A percentile compares a stretch with the other conserved stretches of the same genome.
Conservation (phyloP, 2,113 vertebrate genomes). For the Mugil cephalus region DNA sequence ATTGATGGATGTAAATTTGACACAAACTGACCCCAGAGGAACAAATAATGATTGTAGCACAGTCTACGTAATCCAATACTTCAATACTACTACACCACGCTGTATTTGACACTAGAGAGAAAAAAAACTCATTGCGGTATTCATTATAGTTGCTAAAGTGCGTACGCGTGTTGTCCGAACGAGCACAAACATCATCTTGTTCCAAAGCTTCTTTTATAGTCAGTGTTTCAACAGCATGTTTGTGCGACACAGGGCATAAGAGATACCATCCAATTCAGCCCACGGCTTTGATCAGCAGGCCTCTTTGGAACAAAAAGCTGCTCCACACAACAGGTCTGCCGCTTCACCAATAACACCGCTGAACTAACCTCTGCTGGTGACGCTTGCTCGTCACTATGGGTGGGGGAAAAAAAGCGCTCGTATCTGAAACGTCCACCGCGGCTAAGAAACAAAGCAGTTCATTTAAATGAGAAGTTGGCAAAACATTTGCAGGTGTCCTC, state of each 20-base stretch:
- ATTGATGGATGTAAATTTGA: no score
- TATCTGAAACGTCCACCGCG: no score
- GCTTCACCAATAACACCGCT: not conserved
- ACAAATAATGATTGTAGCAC: no score
- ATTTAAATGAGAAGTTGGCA: no score
- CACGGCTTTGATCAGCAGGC: slow-evolving; percentile 25
- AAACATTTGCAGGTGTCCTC: no score
- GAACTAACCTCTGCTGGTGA: slow-evolving; percentile 9
- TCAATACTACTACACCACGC: no score
- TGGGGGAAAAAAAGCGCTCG: not conserved
- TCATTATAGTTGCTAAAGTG: no score
- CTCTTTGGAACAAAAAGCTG: slow-evolving; percentile 49
- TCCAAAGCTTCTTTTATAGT: slow-evolving; percentile 11
- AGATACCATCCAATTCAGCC: not conserved
- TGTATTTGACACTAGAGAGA: no score
- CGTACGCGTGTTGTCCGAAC: slow-evolving; percentile 17
- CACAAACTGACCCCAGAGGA: no score
- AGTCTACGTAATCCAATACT: no score
- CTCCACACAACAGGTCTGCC: slow-evolving; percentile 7
- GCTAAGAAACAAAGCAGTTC: no score
- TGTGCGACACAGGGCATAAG: slow-evolving; percentile 44
- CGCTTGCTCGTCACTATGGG: not conserved
- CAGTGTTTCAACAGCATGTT: slow-evolving; percentile 35
- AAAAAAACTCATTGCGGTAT: no score
- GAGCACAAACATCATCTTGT: slow-evolving; percentile 21